These are phyloP conservation scores for Symphodus melops DNA, from an alignment of 2,113 vertebrate species.

Conservation along the genomic window DNA sequence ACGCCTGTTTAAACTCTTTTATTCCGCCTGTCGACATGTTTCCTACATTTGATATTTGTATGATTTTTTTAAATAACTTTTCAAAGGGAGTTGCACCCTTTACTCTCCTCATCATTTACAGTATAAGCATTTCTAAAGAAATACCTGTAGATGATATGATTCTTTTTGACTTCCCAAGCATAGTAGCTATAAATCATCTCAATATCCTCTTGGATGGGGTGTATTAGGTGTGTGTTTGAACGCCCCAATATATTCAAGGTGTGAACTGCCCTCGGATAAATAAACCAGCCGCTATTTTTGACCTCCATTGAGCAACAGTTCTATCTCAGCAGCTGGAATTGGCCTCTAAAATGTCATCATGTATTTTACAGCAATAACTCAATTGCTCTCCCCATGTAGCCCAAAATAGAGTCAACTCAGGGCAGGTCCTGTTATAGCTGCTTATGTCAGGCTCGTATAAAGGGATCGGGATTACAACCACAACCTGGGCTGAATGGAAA, in stretches of 20 bases:
- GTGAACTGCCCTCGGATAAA: constrained; percentile 83
- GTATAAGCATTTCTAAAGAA: not conserved
- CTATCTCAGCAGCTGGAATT: constrained; percentile 76
- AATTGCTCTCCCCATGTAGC: constrained; percentile 66
- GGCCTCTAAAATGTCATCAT: constrained; percentile 79
- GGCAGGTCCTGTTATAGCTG: constrained; percentile 37
- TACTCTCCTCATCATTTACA: not conserved
- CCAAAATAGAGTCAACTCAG: constrained; percentile 78
- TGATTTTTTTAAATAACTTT: not conserved
- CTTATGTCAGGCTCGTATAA: constrained; percentile 56
- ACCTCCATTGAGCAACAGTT: constrained; percentile 77
- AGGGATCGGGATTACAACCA: constrained; percentile 25
- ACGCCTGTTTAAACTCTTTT: not conserved
- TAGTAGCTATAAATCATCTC: constrained; percentile 29
- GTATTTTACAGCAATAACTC: constrained; percentile 64
- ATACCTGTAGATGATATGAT: not conserved
- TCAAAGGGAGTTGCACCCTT: not conserved
- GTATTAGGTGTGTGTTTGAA: constrained; percentile 6
- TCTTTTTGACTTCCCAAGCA: not conserved
- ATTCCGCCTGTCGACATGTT: not conserved
- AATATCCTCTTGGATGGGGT: constrained; percentile 10
- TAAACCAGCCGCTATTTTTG: constrained; percentile 81
- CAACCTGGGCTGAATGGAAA: constrained; percentile 29
- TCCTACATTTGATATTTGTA: not conserved
- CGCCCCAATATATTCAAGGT: constrained; percentile 64